Conservation (phyloP, 2,797 vertebrate genomes). For the Podarcis siculus region DNA sequence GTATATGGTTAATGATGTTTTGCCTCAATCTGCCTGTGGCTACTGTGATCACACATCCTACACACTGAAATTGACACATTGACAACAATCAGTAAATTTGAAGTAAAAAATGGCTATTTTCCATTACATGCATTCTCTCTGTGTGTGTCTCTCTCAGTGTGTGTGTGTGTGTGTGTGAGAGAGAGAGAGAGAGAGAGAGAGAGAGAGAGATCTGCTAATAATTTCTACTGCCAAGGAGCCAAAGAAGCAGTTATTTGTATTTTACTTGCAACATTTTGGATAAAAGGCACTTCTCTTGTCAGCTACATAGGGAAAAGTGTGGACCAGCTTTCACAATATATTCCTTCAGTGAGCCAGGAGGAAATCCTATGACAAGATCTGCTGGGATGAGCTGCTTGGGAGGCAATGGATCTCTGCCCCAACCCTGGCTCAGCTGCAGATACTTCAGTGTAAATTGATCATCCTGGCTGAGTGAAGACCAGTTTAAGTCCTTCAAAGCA, state of each 20-base stretch:
- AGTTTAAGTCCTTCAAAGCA: too few relatives aligned
- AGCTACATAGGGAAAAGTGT: neutral
- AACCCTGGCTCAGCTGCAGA: neutral
- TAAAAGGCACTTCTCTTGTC: constrained; percentile 1
- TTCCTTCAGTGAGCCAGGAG: neutral
- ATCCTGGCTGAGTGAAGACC: too few relatives aligned
- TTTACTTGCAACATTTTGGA: constrained; percentile 1
- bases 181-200: neutral
- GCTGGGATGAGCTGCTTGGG: neutral
- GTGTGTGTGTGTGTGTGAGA: too few relatives aligned
- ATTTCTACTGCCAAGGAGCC: neutral
- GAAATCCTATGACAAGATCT: neutral
- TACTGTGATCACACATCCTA: neutral
- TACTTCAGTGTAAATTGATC: too few relatives aligned
- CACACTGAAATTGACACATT: neutral
- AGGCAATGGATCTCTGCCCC: neutral
- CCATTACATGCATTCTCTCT: neutral
- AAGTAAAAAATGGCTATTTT: constrained; percentile 12
- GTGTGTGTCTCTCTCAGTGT: too few relatives aligned
- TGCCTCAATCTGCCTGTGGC: constrained; percentile 11
- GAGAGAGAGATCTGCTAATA: neutral
- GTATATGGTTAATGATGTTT: constrained; percentile 7
- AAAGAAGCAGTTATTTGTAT: neutral
- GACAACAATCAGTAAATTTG: neutral
- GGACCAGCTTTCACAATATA: neutral